Evolutionary conservation across 1,140 invertebrate species (phyloP).

Genomic region (Trachymyrmex cornetzi): DNA sequence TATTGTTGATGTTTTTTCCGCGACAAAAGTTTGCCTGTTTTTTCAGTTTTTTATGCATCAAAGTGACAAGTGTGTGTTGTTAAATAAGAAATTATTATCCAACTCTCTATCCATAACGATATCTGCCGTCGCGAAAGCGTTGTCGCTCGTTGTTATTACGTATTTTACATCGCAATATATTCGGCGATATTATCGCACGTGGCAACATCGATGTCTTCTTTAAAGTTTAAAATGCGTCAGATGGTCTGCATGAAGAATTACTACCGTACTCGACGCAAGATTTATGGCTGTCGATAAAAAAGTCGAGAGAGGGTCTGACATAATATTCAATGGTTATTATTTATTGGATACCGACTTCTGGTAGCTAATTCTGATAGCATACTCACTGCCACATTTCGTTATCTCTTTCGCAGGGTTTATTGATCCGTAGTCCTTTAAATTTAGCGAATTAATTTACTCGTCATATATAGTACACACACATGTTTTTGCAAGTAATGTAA

Average conservation of each 20-base stretch:
- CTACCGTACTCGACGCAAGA: not conserved
- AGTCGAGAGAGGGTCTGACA: not conserved
- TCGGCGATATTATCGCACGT: slow-evolving; percentile 11
- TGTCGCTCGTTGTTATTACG: too few species aligned
- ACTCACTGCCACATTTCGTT: not conserved
- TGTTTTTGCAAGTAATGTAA: not conserved
- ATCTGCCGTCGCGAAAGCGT: not conserved
- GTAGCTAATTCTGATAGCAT: not conserved
- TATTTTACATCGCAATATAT: not conserved
- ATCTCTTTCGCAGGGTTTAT: not conserved
- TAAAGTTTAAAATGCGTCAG: not conserved
- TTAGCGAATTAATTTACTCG: not conserved
- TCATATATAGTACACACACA: not conserved
- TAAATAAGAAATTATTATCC: slow-evolving; percentile 19
- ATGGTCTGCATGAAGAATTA: not conserved
- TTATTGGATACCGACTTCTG: slow-evolving; percentile 29
- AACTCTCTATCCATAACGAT: not conserved
- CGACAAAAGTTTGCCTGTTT: not conserved
- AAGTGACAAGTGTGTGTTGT: not conserved
- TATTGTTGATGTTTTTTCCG: not conserved
- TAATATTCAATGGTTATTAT: slow-evolving; percentile 52
- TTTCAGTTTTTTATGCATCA: not conserved
- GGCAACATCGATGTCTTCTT: slow-evolving; percentile 37
- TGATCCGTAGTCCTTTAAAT: not conserved
- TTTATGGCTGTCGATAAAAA: slow-evolving; percentile 23